Evolutionary conservation across 1,140 invertebrate genomes (phyloP).

Genomic region (Drosophila pandora): DNA sequence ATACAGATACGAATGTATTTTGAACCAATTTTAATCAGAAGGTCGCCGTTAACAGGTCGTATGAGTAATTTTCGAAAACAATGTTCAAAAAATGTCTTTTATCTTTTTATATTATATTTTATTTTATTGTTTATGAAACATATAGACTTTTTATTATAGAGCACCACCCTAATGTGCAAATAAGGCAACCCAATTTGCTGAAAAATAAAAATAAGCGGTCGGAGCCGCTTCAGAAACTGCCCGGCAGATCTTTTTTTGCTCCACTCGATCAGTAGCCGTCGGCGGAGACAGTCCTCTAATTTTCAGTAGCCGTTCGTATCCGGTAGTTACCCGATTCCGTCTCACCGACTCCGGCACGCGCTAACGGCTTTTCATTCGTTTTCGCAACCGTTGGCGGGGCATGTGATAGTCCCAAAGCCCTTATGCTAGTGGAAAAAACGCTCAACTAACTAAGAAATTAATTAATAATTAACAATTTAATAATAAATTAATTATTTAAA

Average conservation of each 20-base stretch:
- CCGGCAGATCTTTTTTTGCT: conserved; percentile 14
- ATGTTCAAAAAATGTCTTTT: background rate
- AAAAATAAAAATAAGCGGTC: conserved; percentile 47
- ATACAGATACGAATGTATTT: too few species aligned
- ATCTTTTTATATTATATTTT: background rate
- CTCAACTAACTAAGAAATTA: conserved; percentile 14
- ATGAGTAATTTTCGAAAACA: background rate
- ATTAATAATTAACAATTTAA: background rate
- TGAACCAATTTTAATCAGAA: background rate
- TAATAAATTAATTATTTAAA: background rate
- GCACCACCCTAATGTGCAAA: conserved; percentile 2
- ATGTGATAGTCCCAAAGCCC: conserved; percentile 41
- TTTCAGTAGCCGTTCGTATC: conserved; percentile 17
- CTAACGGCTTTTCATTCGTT: conserved; percentile 32
- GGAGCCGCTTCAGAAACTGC: conserved; percentile 31
- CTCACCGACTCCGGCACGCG: conserved; percentile 30
- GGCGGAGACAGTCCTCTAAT: conserved; percentile 16
- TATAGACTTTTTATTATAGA: background rate
- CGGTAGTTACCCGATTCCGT: conserved; percentile 11
- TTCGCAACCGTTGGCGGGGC: conserved; percentile 28
- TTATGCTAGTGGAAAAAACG: conserved; percentile 21
- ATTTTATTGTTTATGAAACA: background rate
- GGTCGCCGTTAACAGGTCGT: background rate
- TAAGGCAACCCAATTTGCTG: conserved; percentile 7
- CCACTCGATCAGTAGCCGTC: conserved; percentile 21